Evolutionary conservation across 2,888 invertebrate genomes (phyloP).

Genomic region (Chorisops tibialis): DNA sequence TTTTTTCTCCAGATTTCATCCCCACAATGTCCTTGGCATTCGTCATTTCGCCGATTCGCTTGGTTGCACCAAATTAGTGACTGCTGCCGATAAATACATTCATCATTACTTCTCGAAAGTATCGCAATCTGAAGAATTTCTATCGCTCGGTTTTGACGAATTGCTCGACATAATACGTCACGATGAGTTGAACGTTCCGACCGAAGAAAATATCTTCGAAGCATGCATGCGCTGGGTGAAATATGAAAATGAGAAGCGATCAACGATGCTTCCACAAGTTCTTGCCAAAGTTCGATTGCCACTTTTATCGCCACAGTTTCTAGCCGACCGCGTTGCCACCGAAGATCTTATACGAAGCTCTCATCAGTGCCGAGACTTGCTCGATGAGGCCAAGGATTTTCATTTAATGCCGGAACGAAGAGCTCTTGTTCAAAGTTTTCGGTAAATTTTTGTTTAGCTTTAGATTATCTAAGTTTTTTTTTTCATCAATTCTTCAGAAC

Average conservation of each 20-base stretch:
- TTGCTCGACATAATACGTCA: conserved; percentile 66
- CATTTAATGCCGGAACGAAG: conserved; percentile 82
- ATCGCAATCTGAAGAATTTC: conserved; percentile 72
- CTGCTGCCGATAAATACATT: conserved; percentile 74
- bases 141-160: conserved; percentile 58
- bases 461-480: background rate
- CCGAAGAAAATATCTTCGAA: conserved; percentile 81
- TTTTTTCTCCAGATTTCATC: conserved; percentile 62
- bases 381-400: conserved; percentile 86
- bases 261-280: conserved; percentile 63
- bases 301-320: conserved; percentile 73
- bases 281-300: conserved; percentile 75
- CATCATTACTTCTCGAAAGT: conserved; percentile 77
- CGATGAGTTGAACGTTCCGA: conserved; percentile 73
- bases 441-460: conserved; percentile 33
- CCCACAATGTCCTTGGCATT: conserved; percentile 76
- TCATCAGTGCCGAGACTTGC: conserved; percentile 75
- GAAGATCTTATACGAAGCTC: conserved; percentile 74
- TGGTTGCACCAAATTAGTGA: conserved; percentile 66
- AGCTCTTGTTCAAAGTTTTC: conserved; percentile 69
- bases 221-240: conserved; percentile 79
- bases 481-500: conserved; percentile 53
- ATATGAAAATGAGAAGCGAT: conserved; percentile 59
- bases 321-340: conserved; percentile 76
- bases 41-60: conserved; percentile 76